These are phyloP conservation scores for Stictocephala bisonia DNA, from an alignment of 2,888 invertebrate species.

Conservation along the genomic window DNA sequence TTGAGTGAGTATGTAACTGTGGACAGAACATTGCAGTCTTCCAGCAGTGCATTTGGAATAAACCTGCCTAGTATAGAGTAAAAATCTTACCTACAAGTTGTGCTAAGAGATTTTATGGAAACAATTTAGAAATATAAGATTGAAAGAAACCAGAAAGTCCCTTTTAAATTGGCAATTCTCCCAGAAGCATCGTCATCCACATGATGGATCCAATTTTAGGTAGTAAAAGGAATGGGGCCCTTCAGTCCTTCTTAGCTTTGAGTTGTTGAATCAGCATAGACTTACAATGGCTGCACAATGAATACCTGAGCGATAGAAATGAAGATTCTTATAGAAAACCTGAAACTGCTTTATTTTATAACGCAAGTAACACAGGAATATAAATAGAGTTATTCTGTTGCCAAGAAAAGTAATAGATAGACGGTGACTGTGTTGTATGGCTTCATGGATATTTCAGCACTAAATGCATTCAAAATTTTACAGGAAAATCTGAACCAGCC, in stretches of 20 bases:
- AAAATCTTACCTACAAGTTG: constrained; percentile 37
- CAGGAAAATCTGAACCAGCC: background rate
- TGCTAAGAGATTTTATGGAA: constrained; percentile 35
- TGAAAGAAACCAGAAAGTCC: constrained; percentile 31
- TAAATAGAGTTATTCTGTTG: constrained; percentile 3
- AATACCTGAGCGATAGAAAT: background rate
- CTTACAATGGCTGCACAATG: too few relatives aligned
- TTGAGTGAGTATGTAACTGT: constrained; percentile 32
- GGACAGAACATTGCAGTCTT: constrained; percentile 49
- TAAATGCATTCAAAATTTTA: constrained; percentile 45
- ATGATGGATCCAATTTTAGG: constrained; percentile 17
- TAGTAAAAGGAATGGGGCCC: constrained; percentile 3
- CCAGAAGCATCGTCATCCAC: background rate
- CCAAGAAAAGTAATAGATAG: constrained; percentile 20
- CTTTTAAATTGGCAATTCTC: background rate
- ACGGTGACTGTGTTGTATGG: constrained; percentile 47
- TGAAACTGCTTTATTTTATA: constrained; percentile 38
- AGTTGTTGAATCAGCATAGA: background rate
- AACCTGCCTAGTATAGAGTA: constrained; percentile 46
- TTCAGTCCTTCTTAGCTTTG: constrained; percentile 29
- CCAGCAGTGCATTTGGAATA: constrained; percentile 40
- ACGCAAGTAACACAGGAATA: constrained; percentile 24
- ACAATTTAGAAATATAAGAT: constrained; percentile 22
- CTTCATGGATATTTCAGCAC: constrained; percentile 51
- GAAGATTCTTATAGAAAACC: background rate